A percentile compares a stretch with the other conserved stretches of the same genome.
phyloP scores from a whole-genome alignment of 2,888 invertebrate genomes.

The Rhagium mordax region DNA sequence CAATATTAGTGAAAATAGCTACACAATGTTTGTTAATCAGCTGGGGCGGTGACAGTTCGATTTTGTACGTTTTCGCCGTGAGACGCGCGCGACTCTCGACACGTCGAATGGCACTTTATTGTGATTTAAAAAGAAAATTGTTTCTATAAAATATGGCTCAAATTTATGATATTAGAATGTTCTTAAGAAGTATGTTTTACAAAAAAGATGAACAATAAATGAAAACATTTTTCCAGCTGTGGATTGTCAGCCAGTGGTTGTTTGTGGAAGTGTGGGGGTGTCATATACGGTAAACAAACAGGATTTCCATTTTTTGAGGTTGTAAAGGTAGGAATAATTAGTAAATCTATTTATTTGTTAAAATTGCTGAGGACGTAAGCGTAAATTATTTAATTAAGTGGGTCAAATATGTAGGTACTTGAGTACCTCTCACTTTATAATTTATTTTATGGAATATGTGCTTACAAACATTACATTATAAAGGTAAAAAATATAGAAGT shows the following conservation, averaged over 20 bases:
- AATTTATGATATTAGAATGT: not conserved
- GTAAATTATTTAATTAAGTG: not conserved
- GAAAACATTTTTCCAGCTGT: constrained; percentile 16
- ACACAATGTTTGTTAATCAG: constrained; percentile 53
- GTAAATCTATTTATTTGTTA: not conserved
- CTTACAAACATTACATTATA: not conserved
- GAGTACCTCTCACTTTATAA: not conserved
- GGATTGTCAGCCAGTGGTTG: constrained; percentile 15
- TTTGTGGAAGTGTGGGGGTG: constrained; percentile 41
- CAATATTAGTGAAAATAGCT: constrained; percentile 51
- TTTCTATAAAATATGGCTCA: not conserved
- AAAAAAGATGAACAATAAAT: not conserved
- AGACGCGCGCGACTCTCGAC: constrained; percentile 45
- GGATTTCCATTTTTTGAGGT: constrained; percentile 14
- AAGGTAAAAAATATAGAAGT: not conserved
- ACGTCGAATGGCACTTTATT: constrained; percentile 36
- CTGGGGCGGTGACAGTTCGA: constrained; percentile 58
- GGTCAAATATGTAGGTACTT: not conserved
- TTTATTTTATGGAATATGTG: not conserved
- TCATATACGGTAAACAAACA: constrained; percentile 37
- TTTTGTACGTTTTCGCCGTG: constrained; percentile 52
- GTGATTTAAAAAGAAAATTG: not conserved
- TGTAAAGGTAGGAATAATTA: not conserved
- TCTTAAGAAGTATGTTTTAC: not conserved
- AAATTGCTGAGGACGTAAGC: not conserved